Conservation (phyloP, 2,888 invertebrate genomes). For the Apamea crenata region DNA sequence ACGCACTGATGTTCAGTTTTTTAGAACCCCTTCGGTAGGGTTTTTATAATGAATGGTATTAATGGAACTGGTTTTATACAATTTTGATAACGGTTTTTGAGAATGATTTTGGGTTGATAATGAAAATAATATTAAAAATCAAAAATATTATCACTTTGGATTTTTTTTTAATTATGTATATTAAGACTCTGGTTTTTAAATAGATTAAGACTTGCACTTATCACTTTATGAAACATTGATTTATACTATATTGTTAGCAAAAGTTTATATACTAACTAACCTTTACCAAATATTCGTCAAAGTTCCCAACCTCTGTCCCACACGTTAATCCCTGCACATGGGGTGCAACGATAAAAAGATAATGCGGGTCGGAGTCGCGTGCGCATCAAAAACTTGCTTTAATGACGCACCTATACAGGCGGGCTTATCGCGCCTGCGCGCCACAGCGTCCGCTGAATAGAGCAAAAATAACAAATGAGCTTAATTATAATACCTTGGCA, state of each 20-base stretch:
- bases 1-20: slow-evolving; percentile 68
- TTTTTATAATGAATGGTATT: slow-evolving; percentile 18
- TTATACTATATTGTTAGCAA: neutral
- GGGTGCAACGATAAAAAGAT: slow-evolving; percentile 90
- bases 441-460: slow-evolving; percentile 67
- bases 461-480: slow-evolving; percentile 86
- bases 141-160: neutral
- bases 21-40: slow-evolving; percentile 39
- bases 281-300: slow-evolving; percentile 12
- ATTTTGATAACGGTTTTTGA: slow-evolving; percentile 10
- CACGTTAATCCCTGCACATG: slow-evolving; percentile 85
- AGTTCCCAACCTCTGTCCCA: slow-evolving; percentile 78
- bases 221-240: neutral
- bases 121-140: neutral
- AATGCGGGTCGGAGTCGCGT: slow-evolving; percentile 87
- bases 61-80: slow-evolving; percentile 4
- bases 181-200: neutral
- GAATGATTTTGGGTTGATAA: too few species aligned
- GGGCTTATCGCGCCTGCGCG: slow-evolving; percentile 89
- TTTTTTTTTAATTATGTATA: neutral
- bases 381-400: slow-evolving; percentile 86
- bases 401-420: slow-evolving; percentile 88
- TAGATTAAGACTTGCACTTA: neutral
- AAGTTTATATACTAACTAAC: neutral
- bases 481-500: slow-evolving; percentile 88